phyloP scores from a whole-genome alignment of 2,113 vertebrate genomes.

The Ophiodon elongatus region DNA sequence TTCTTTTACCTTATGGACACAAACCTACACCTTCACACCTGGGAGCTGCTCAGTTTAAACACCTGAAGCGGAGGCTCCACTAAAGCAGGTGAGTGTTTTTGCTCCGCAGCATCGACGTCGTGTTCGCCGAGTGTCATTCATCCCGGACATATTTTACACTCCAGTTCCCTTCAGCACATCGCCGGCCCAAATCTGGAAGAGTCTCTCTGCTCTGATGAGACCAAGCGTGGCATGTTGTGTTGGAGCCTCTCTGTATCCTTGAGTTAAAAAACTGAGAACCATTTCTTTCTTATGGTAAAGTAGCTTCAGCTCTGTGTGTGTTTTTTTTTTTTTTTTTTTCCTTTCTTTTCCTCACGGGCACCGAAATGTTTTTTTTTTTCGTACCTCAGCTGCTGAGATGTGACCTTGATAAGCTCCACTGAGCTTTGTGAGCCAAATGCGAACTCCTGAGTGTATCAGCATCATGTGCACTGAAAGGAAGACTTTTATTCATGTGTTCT shows the following conservation, averaged over 20 bases:
- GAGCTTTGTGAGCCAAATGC: slow-evolving; percentile 58
- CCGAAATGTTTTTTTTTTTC: slow-evolving; percentile 29
- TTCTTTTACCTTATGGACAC: background rate
- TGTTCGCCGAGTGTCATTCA: background rate
- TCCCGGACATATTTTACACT: background rate
- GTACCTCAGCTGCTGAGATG: slow-evolving; percentile 42
- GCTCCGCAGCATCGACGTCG: background rate
- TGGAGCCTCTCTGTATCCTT: slow-evolving; percentile 3
- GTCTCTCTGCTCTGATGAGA: background rate
- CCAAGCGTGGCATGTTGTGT: background rate
- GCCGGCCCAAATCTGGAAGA: background rate
- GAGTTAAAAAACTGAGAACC: background rate
- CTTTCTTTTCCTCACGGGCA: background rate
- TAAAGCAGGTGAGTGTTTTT: background rate
- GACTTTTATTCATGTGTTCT: slow-evolving; percentile 1
- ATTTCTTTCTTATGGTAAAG: slow-evolving; percentile 25
- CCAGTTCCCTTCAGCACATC: slow-evolving; percentile 9
- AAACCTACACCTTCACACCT: background rate
- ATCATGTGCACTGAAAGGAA: slow-evolving; percentile 29
- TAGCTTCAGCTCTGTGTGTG: background rate
- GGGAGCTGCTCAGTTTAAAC: background rate
- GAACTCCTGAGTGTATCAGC: slow-evolving; percentile 43
- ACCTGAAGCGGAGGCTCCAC: background rate
- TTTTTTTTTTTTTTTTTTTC: rapidly evolving
- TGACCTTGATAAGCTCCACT: slow-evolving; percentile 67